These are phyloP conservation scores for Odocoileus virginianus DNA, from an alignment of 2,113 vertebrate genomes.

Conservation along the genomic window DNA sequence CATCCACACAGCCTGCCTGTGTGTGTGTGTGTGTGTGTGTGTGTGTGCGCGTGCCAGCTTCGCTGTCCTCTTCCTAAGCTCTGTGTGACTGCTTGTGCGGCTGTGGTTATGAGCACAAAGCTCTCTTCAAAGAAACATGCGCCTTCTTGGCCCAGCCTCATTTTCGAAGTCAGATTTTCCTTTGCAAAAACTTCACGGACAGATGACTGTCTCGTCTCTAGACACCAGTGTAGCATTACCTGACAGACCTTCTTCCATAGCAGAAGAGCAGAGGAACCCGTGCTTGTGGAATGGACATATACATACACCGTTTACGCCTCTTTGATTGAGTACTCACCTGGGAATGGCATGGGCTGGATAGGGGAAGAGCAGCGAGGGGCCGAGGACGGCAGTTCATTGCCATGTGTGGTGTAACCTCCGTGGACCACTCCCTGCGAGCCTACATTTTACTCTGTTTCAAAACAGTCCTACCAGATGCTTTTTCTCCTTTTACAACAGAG, in stretches of 20 bases:
- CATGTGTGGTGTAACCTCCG: fast-evolving
- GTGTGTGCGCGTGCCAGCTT: background rate
- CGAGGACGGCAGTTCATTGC: fast-evolving
- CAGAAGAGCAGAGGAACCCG: fast-evolving
- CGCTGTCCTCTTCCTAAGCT: background rate
- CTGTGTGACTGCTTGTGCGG: background rate
- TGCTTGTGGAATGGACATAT: fast-evolving
- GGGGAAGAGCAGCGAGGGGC: fast-evolving
- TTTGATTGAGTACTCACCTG: background rate
- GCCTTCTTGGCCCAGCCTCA: background rate
- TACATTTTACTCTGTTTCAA: background rate
- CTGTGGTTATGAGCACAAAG: background rate
- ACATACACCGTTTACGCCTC: fast-evolving
- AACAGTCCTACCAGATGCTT: too few relatives aligned
- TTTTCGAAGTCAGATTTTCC: background rate
- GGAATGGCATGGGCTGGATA: fast-evolving
- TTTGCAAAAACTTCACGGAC: background rate
- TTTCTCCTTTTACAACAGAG: background rate
- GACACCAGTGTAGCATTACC: background rate
- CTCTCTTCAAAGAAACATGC: background rate
- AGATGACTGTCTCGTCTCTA: background rate
- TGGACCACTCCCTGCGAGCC: fast-evolving
- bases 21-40: background rate
- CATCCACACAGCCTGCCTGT: background rate
- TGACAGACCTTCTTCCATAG: background rate